Evolutionary conservation across 2,888 invertebrate genomes (phyloP).

Genomic region (Priocnemis perturbator): DNA sequence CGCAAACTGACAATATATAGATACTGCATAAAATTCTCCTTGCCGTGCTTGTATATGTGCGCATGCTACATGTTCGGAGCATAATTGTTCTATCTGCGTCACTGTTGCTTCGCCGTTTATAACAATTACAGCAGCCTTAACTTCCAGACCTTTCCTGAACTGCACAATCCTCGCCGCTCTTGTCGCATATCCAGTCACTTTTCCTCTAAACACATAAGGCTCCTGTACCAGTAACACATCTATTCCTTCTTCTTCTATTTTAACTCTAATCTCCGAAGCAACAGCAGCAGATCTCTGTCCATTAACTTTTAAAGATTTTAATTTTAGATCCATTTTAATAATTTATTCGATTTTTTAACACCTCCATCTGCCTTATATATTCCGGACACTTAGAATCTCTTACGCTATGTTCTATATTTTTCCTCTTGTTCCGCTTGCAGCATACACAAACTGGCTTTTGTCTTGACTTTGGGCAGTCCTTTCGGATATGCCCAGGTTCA

Average conservation of each 20-base stretch:
- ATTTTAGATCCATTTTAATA: conserved; percentile 4
- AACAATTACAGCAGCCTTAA: conserved; percentile 10
- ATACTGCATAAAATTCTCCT: conserved; percentile 13
- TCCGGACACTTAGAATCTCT: background rate
- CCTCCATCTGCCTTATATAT: background rate
- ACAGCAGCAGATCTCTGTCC: conserved; percentile 5
- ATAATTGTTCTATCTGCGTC: background rate
- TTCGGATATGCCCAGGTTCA: background rate
- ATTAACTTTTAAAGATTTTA: conserved; percentile 17
- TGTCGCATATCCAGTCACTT: background rate
- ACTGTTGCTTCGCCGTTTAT: background rate
- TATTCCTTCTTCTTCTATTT: background rate
- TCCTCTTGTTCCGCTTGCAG: background rate
- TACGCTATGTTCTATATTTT: background rate
- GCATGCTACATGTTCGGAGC: conserved; percentile 15
- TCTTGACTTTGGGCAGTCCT: background rate
- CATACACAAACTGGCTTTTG: background rate
- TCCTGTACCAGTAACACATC: conserved; percentile 31
- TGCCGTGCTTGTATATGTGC: background rate
- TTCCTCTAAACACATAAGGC: conserved; percentile 18
- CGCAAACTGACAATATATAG: conserved; percentile 28
- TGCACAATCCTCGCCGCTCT: background rate
- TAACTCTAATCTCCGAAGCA: background rate
- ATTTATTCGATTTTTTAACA: conserved; percentile 2
- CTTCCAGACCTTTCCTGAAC: background rate